Conservation (phyloP, 1,140 invertebrate genomes). For the Leptinotarsa texana region DNA sequence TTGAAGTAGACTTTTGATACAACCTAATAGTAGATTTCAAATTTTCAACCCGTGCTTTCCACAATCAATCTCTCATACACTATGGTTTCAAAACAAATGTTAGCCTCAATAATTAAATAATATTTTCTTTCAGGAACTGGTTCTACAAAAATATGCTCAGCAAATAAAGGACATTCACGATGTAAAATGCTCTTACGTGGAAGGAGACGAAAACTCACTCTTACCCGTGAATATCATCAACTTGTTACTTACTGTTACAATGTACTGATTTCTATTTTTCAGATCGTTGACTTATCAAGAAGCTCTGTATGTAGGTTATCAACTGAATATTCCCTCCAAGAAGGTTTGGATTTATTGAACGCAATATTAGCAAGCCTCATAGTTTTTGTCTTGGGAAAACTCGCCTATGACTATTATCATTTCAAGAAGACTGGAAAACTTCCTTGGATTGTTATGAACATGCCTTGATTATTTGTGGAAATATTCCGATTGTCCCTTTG, state of each 20-base stretch:
- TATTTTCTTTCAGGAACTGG: slow-evolving; percentile 56
- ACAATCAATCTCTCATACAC: too few species aligned
- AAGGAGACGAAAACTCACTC: slow-evolving; percentile 64
- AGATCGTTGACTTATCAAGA: slow-evolving; percentile 71
- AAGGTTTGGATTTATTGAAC: slow-evolving; percentile 74
- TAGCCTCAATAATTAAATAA: not conserved
- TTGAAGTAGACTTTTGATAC: too few species aligned
- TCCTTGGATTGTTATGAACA: slow-evolving; percentile 78
- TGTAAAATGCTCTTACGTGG: slow-evolving; percentile 64
- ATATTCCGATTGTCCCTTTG: too few species aligned
- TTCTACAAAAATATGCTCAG: slow-evolving; percentile 69
- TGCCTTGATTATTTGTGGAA: slow-evolving; percentile 59
- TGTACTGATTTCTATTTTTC: slow-evolving; percentile 52
- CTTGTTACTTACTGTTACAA: slow-evolving; percentile 25
- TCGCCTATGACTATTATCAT: slow-evolving; percentile 78
- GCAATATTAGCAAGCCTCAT: slow-evolving; percentile 69
- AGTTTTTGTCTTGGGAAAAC: slow-evolving; percentile 70
- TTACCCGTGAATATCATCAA: slow-evolving; percentile 60
- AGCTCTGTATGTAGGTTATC: slow-evolving; percentile 67
- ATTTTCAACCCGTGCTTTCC: too few species aligned
- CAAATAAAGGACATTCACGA: slow-evolving; percentile 70
- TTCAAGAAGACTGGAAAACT: slow-evolving; percentile 78
- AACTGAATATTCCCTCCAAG: slow-evolving; percentile 60
- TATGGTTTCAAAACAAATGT: too few species aligned
- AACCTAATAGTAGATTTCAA: too few species aligned